Evolutionary conservation across 2,797 vertebrate species (phyloP), one percentile per base, ranked within the genome.

Genomic region (Hyperoplus immaculatus): DNA sequence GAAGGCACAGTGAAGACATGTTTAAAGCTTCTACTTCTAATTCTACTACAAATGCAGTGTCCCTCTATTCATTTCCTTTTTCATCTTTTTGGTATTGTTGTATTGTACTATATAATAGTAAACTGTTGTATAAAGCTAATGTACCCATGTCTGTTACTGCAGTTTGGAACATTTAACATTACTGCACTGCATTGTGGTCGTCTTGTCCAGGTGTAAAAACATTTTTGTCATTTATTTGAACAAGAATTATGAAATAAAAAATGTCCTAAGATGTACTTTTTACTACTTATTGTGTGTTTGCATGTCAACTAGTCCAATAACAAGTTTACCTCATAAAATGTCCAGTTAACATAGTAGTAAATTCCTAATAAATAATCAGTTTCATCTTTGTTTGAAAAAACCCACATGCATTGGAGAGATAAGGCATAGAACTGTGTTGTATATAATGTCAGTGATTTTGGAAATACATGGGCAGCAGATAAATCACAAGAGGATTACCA

Each of bases 211-310:
- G 12, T 77, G 47, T 69, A 15, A 63, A 73, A 61, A 21, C 3
- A 1, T 58, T 61, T 77, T 60, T 69, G 73, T 81, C 16, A 55
- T 70, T 65, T 66, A 16, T 70, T 82, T 74, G 45, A 76, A 59
- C 47, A 50, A 8, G 77, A 63, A 58, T 47, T 1, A 21, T 38
- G 54, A 46, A 89, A 78, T 77, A 77, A 82, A 84, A 54, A 13
- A 5, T 3, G 49, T 63, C 8, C 39, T 15, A 71, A 78, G 36
- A 6, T 63, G 15, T 3, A 42, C 8, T 46, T 14, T 62, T 0
- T 39, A 39, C 10, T 16, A 49, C 38, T 53, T 29, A 3, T 36
- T 77, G 46, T 72, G 4, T 78, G 53, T 64, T 80, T 82, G 36
- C n/a, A 61, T 8, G 39, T 66, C n/a, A 61, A 4, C 63, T 9